phyloP scores from a whole-genome alignment of 2,888 invertebrate genomes.

The Orchesella flavescens region DNA sequence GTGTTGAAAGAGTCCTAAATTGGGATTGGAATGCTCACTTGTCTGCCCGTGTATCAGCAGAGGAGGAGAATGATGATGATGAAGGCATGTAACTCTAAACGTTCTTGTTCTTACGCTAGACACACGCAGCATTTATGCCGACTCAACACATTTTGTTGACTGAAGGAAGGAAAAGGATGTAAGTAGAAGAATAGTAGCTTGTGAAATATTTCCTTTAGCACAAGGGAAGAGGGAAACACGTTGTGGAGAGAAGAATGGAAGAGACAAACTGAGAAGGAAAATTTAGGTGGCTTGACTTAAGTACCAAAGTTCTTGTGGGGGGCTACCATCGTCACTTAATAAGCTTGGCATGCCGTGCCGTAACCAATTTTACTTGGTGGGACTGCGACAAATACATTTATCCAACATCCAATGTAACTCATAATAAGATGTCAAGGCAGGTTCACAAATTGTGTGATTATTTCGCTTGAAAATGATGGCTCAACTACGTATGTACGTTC shows the following conservation, averaged over 20 bases:
- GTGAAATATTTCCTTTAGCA: neutral
- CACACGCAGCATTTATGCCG: slow-evolving; percentile 43
- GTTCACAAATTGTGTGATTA: too few species aligned
- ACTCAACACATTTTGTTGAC: slow-evolving; percentile 32
- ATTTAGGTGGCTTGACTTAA: too few species aligned
- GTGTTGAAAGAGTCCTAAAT: slow-evolving; percentile 55
- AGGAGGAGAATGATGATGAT: slow-evolving; percentile 10
- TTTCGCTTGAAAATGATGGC: too few species aligned
- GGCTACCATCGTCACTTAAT: too few species aligned
- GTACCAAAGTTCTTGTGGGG: too few species aligned
- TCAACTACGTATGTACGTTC: too few species aligned
- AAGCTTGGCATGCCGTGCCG: too few species aligned
- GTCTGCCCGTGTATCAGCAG: slow-evolving; percentile 22
- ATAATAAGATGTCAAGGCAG: too few species aligned
- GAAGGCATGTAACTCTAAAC: slow-evolving; percentile 16
- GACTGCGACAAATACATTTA: too few species aligned
- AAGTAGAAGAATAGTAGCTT: neutral
- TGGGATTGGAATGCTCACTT: slow-evolving; percentile 54
- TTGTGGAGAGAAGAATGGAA: neutral
- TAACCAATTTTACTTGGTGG: too few species aligned
- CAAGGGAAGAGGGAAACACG: neutral
- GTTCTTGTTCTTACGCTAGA: slow-evolving; percentile 11
- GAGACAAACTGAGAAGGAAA: neutral
- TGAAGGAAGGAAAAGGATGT: slow-evolving; percentile 18
- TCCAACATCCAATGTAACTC: too few species aligned